phyloP scores from a whole-genome alignment of 1,140 invertebrate species.

The Lepidurus apus region DNA sequence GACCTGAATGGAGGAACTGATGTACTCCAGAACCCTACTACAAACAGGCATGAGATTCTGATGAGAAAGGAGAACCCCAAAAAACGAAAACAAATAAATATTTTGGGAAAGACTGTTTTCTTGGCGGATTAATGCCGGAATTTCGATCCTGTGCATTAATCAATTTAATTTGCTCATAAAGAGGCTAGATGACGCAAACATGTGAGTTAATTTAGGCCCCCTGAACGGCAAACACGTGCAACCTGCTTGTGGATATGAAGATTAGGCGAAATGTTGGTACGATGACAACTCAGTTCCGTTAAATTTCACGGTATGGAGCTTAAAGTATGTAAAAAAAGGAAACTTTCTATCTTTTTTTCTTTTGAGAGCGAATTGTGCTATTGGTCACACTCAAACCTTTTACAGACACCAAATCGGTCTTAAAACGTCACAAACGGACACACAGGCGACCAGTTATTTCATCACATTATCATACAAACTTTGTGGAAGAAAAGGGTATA shows the following conservation, averaged over 20 bases:
- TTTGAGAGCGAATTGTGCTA: slow-evolving; percentile 2
- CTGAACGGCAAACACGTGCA: too few relatives aligned
- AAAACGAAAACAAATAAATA: neutral
- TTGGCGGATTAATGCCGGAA: neutral
- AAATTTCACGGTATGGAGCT: neutral
- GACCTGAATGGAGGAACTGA: neutral
- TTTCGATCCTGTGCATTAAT: neutral
- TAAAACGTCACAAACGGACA: neutral
- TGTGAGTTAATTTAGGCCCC: too few relatives aligned
- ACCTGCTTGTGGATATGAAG: too few relatives aligned
- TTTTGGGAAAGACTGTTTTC: too few relatives aligned
- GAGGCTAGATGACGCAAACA: neutral
- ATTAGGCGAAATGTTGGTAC: too few relatives aligned
- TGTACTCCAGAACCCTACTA: too few relatives aligned
- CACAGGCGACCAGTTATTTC: slow-evolving; percentile 13
- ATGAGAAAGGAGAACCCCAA: too few relatives aligned
- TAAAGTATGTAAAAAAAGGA: neutral
- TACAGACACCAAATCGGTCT: neutral
- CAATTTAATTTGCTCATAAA: slow-evolving; percentile 18
- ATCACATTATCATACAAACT: neutral
- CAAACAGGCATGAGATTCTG: too few relatives aligned
- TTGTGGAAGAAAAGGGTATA: neutral
- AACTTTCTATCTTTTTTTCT: neutral
- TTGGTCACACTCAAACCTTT: slow-evolving; percentile 2
- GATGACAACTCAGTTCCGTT: too few relatives aligned